Evolutionary conservation across 2,797 vertebrate species (phyloP).

Genomic region (Manis pentadactyla): DNA sequence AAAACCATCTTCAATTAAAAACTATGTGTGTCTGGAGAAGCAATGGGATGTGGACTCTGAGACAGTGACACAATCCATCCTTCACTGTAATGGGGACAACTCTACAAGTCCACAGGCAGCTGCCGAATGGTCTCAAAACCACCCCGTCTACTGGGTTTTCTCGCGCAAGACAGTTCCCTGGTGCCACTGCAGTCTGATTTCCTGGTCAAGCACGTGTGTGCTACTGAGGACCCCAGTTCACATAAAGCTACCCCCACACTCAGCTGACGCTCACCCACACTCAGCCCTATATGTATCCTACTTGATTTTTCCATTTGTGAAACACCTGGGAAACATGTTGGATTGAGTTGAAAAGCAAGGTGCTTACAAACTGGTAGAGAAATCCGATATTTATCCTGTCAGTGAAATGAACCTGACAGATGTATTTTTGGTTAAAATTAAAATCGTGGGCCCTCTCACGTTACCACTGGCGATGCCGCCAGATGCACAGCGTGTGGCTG

Average conservation of each 20-base stretch:
- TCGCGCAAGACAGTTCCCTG: neutral
- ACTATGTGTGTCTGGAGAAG: neutral
- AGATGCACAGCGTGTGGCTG: constrained; percentile 49
- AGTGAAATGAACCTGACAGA: constrained; percentile 65
- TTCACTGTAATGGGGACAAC: neutral
- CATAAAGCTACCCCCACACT: too few species aligned
- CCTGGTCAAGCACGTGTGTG: neutral
- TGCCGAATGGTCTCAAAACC: neutral
- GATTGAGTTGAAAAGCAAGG: constrained; percentile 70
- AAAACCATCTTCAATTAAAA: constrained; percentile 27
- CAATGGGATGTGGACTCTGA: neutral
- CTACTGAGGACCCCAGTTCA: too few species aligned
- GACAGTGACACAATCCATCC: neutral
- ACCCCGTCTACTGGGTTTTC: neutral
- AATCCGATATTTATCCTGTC: constrained; percentile 74
- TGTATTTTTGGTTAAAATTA: constrained; percentile 78
- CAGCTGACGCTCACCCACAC: neutral
- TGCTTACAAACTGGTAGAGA: constrained; percentile 75
- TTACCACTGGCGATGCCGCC: constrained; percentile 31
- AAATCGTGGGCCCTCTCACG: neutral
- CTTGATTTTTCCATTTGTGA: constrained; percentile 70
- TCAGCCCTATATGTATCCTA: constrained; percentile 45
- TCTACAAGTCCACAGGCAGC: neutral
- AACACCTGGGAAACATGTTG: constrained; percentile 41
- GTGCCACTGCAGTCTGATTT: neutral